Evolutionary conservation across 2,888 invertebrate genomes (phyloP), one percentile per base, ranked within the genome.

Genomic region (Ypsolopha scabrella): DNA sequence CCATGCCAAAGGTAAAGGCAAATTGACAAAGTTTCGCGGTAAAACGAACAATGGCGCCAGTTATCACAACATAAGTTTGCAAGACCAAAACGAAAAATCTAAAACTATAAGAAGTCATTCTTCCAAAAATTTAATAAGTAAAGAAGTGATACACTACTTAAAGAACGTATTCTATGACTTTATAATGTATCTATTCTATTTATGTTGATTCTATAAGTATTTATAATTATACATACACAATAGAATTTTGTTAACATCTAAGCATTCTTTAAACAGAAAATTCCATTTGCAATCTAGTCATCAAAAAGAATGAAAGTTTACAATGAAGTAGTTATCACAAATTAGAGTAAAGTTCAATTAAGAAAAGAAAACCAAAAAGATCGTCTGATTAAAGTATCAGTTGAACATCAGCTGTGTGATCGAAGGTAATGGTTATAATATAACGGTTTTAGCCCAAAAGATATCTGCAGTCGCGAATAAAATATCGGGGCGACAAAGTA

Each of bases 311-410:
- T 43, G 43, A 14, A 43, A 43, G 43, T 46, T 35, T 46, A 46
- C 46, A 46, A 46, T 46, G 35, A 46, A 46, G n/a, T 46, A n/a
- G n/a, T n/a, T n/a, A 45, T n/a, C 35, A 43, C 24, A 13, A 24
- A 3, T 3, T 43, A 14, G 24, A 43, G 24, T 14, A 24, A 14
- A 43, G 24, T 43, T 9, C 13, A 43, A 14, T 43, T 43, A 6
- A 8, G 8, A 13, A 43, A 43, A 0, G 24, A 13, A 3, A 41
- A 41, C 41, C n/a, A 13, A 41, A 41, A 13, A 7, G n/a, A 7
- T 4, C 4, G 24, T 24, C 24, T 24, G 24, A 24, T 24, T 3
- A 4, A 24, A 24, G 24, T 24, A 24, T 24, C 24, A 24, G 24
- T 24, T 24, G 24, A 24, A 24, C 24, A 24, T 24, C 24, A 24